Evolutionary conservation across 1,140 invertebrate genomes (phyloP).

Genomic region (roundworm (Caenorhabditis elegans)): WBcel235 BX284606.5:14571001-14571500

Average conservation of each 20-base stretch:
- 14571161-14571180: neutral
- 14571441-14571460: slow-evolving; percentile 30
- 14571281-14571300: slow-evolving; percentile 25
- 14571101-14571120: too few relatives aligned
- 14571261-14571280: slow-evolving; percentile 30
- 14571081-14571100: too few relatives aligned
- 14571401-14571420: slow-evolving; percentile 31
- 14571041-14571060: too few relatives aligned
- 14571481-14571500: slow-evolving; percentile 31
- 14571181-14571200: neutral
- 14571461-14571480: slow-evolving; percentile 29
- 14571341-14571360: too few relatives aligned
- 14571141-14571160: too few relatives aligned
- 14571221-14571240: neutral
- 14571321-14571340: slow-evolving; percentile 4
- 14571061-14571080: too few relatives aligned
- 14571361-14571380: slow-evolving; percentile 4
- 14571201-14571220: slow-evolving; percentile 15
- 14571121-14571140: too few relatives aligned
- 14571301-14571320: slow-evolving; percentile 32
- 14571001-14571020: too few relatives aligned
- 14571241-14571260: neutral
- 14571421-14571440: too few relatives aligned
- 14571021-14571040: too few relatives aligned
- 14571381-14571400: slow-evolving; percentile 32